Percentiles rank a stretch among this genome's conserved stretches.
phyloP scores from a whole-genome alignment of 2,113 vertebrate species.

The Heptranchias perlo region DNA sequence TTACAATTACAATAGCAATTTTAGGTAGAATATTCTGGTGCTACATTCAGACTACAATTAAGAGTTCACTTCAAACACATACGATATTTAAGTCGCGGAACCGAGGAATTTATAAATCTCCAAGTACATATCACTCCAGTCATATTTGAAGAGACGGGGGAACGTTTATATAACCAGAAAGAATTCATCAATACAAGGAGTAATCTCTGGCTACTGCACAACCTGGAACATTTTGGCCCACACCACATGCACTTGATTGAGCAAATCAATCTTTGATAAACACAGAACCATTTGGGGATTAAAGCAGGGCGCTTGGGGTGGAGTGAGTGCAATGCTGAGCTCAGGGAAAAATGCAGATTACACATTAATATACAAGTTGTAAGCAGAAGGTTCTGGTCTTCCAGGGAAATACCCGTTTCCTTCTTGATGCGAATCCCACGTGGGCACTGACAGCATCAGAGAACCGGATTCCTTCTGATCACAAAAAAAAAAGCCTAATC shows the following conservation, averaged over 20 bases:
- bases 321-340: neutral
- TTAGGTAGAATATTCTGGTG: neutral
- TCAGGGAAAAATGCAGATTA: neutral
- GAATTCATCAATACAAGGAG: neutral
- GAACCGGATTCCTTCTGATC: neutral
- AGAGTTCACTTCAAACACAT: neutral
- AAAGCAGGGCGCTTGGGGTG: too few species aligned
- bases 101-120: too few species aligned
- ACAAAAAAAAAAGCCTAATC: neutral
- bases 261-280: neutral
- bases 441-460: neutral
- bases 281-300: neutral
- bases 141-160: neutral
- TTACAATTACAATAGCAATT: neutral
- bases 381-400: constrained; percentile 7
- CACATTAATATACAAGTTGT: neutral
- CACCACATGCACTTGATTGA: neutral
- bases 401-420: neutral
- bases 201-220: neutral
- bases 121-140: too few species aligned
- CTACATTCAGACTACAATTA: neutral
- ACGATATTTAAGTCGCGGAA: neutral
- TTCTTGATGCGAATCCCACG: neutral
- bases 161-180: neutral
- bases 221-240: neutral